A percentile compares a stretch with the other conserved stretches of the same genome.
Conservation (phyloP, 2,797 vertebrate species). For the Lates japonicus region DNA sequence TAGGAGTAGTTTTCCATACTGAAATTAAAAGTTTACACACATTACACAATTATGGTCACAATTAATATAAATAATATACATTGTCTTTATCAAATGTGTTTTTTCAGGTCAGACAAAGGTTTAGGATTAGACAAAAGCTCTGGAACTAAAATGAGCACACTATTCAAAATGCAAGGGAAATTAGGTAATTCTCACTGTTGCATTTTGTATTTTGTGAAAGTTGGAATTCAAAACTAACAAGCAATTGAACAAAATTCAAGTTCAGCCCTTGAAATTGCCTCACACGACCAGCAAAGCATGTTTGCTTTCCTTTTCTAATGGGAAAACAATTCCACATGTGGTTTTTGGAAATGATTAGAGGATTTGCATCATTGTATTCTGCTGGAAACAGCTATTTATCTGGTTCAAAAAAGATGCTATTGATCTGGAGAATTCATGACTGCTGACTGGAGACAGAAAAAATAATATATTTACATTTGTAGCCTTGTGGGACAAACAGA, state of each 20-base stretch:
- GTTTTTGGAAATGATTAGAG: not conserved
- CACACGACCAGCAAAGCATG: too few relatives aligned
- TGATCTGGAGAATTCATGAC: not conserved
- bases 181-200: not conserved
- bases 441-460: not conserved
- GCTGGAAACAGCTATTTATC: not conserved
- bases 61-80: too few relatives aligned
- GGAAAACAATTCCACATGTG: not conserved
- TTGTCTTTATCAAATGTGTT: too few relatives aligned
- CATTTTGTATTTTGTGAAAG: not conserved
- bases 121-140: not conserved
- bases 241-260: too few relatives aligned
- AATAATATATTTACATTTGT: slow-evolving; percentile 9
- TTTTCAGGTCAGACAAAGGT: too few relatives aligned
- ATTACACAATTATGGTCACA: too few relatives aligned
- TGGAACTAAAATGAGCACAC: too few relatives aligned
- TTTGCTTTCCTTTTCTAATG: not conserved
- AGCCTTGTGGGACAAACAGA: slow-evolving; percentile 23
- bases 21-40: too few relatives aligned
- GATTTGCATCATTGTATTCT: not conserved
- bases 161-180: not conserved
- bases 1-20: too few relatives aligned
- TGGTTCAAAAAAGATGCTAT: not conserved
- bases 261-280: too few relatives aligned
- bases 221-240: not conserved